These are phyloP conservation scores for Ceratitis capitata DNA, from an alignment of 1,140 invertebrate genomes.

Conservation along the genomic window DNA sequence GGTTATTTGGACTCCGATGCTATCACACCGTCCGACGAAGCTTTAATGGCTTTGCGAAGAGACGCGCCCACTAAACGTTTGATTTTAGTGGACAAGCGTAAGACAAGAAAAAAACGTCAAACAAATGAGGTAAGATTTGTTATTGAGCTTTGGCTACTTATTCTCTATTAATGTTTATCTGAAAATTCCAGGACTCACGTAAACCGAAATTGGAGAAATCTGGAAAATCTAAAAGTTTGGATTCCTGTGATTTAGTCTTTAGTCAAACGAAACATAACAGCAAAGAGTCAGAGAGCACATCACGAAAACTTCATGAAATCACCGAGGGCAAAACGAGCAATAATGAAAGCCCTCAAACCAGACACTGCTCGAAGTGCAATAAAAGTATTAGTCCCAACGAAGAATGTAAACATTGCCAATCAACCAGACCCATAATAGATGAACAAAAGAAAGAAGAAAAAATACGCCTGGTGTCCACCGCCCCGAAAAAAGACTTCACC, in stretches of 20 bases:
- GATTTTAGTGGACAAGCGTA: slow-evolving; percentile 75
- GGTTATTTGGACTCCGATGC: slow-evolving; percentile 85
- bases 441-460: slow-evolving; percentile 46
- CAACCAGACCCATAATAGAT: slow-evolving; percentile 42
- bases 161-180: background rate
- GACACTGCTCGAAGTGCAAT: slow-evolving; percentile 55
- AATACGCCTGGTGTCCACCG: background rate
- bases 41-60: slow-evolving; percentile 74
- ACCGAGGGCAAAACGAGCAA: slow-evolving; percentile 53
- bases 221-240: slow-evolving; percentile 84
- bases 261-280: slow-evolving; percentile 55
- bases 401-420: slow-evolving; percentile 57
- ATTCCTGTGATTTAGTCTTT: slow-evolving; percentile 75
- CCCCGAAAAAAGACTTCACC: background rate
- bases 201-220: slow-evolving; percentile 76
- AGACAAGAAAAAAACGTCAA: slow-evolving; percentile 64
- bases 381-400: slow-evolving; percentile 58
- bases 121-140: slow-evolving; percentile 49
- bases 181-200: slow-evolving; percentile 49
- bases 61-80: slow-evolving; percentile 78
- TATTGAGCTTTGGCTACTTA: background rate
- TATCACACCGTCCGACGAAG: slow-evolving; percentile 77
- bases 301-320: slow-evolving; percentile 62
- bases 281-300: slow-evolving; percentile 58
- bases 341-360: background rate